Conservation (phyloP, 2,113 vertebrate species). For the Myotis brandtii region DNA sequence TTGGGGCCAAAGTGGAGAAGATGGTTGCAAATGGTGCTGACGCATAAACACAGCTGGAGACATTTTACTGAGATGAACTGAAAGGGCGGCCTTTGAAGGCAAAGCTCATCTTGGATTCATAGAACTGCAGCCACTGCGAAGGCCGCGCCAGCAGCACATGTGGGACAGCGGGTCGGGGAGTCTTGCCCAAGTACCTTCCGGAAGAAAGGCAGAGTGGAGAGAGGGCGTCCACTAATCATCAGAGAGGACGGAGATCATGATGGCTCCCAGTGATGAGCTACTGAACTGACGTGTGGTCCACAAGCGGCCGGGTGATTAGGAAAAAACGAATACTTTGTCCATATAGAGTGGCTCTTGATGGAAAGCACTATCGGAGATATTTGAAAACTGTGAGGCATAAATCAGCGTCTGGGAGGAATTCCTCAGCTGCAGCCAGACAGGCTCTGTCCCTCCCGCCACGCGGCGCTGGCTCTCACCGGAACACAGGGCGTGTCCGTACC, state of each 20-base stretch:
- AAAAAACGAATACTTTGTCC: constrained; percentile 41
- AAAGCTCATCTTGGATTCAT: constrained; percentile 64
- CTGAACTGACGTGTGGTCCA: constrained; percentile 20
- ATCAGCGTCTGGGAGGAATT: constrained; percentile 54
- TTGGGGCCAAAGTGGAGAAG: constrained; percentile 34
- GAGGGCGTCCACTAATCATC: constrained; percentile 66
- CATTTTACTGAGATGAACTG: constrained; percentile 64
- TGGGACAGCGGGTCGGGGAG: constrained; percentile 72
- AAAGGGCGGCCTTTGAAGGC: constrained; percentile 66
- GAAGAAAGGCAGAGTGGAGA: constrained; percentile 63
- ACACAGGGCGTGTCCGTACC: background rate
- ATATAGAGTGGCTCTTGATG: constrained; percentile 14
- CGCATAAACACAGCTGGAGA: constrained; percentile 65
- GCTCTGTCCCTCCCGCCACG: background rate
- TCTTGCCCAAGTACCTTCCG: constrained; percentile 64
- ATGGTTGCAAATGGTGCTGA: constrained; percentile 56
- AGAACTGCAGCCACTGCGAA: constrained; percentile 53
- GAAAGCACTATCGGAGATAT: constrained; percentile 22
- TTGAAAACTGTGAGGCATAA: constrained; percentile 56
- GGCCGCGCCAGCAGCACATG: constrained; percentile 60
- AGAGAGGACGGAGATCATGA: constrained; percentile 65
- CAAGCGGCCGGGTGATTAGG: background rate
- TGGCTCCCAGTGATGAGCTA: constrained; percentile 55
- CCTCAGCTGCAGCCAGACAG: background rate
- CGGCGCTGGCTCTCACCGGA: background rate